Evolutionary conservation across 2,888 invertebrate genomes (phyloP).

Genomic region (Lutraria lutraria): DNA sequence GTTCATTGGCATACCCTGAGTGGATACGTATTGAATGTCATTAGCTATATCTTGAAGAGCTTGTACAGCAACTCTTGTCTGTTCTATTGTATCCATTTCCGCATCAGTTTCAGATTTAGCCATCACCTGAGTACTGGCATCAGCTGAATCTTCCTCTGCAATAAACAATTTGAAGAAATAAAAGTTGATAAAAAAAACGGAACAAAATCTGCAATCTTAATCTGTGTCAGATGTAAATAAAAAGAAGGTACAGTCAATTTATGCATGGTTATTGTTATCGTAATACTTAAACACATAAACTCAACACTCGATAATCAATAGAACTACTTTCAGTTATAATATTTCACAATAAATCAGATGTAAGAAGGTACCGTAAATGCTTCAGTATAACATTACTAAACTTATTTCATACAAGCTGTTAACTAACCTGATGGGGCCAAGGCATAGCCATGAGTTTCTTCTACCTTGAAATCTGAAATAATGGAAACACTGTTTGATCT

Average conservation of each 20-base stretch:
- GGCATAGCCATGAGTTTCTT: conserved; percentile 63
- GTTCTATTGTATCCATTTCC: conserved; percentile 59
- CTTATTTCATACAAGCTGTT: not conserved
- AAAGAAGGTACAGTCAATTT: too few relatives aligned
- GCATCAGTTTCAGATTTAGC: conserved; percentile 33
- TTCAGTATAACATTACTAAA: too few relatives aligned
- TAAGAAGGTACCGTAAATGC: too few relatives aligned
- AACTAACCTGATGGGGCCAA: conserved; percentile 57
- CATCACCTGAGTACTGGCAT: conserved; percentile 42
- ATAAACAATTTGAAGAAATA: not conserved
- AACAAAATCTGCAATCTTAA: too few relatives aligned
- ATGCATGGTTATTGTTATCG: too few relatives aligned
- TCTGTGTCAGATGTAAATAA: too few relatives aligned
- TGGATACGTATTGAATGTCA: conserved; percentile 57
- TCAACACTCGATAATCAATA: too few relatives aligned
- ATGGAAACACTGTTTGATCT: not conserved
- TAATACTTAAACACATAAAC: too few relatives aligned
- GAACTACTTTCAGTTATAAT: too few relatives aligned
- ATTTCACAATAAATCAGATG: too few relatives aligned
- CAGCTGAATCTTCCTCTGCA: conserved; percentile 34
- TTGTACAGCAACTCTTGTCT: conserved; percentile 68
- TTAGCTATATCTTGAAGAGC: conserved; percentile 69
- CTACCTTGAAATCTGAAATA: conserved; percentile 51
- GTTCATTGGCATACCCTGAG: conserved; percentile 47
- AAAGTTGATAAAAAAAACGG: too few relatives aligned